These are phyloP conservation scores for Psephotus haematonotus DNA, from an alignment of 2,113 vertebrate species.

Conservation along the genomic window DNA sequence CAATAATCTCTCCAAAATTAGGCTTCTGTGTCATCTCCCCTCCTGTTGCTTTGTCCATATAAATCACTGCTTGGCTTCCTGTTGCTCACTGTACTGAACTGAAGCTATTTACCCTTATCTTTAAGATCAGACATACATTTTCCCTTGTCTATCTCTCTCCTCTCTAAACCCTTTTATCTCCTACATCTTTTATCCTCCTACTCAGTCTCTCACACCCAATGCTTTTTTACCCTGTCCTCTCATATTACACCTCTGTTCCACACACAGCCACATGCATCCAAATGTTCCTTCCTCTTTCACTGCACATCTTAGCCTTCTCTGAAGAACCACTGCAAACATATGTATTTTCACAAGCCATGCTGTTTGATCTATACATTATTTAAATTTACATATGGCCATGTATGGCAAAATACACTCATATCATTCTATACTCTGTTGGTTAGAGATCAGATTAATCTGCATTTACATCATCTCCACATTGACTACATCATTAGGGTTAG, in stretches of 20 bases:
- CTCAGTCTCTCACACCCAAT: slow-evolving; percentile 56
- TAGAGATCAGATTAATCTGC: background rate
- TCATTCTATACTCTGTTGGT: background rate
- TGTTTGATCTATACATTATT: background rate
- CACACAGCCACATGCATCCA: background rate
- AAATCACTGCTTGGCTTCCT: slow-evolving; percentile 35
- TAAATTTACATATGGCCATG: background rate
- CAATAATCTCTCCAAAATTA: slow-evolving; percentile 21
- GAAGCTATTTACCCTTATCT: slow-evolving; percentile 44
- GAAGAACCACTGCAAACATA: background rate
- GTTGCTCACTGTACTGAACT: slow-evolving; percentile 30
- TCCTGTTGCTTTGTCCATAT: slow-evolving; percentile 29
- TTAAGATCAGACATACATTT: slow-evolving; percentile 56
- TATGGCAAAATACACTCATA: slow-evolving; percentile 1
- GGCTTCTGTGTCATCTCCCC: slow-evolving; percentile 17
- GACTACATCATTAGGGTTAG: background rate
- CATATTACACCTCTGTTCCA: background rate
- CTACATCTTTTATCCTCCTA: slow-evolving; percentile 62
- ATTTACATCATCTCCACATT: background rate
- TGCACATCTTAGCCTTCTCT: background rate
- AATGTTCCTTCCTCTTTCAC: background rate
- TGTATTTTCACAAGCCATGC: background rate
- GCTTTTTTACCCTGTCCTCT: slow-evolving; percentile 48
- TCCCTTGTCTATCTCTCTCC: slow-evolving; percentile 45
- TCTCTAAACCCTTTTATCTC: slow-evolving; percentile 57